Evolutionary conservation across 2,797 vertebrate species (phyloP).

Genomic region (Melanotaenia boesemani): DNA sequence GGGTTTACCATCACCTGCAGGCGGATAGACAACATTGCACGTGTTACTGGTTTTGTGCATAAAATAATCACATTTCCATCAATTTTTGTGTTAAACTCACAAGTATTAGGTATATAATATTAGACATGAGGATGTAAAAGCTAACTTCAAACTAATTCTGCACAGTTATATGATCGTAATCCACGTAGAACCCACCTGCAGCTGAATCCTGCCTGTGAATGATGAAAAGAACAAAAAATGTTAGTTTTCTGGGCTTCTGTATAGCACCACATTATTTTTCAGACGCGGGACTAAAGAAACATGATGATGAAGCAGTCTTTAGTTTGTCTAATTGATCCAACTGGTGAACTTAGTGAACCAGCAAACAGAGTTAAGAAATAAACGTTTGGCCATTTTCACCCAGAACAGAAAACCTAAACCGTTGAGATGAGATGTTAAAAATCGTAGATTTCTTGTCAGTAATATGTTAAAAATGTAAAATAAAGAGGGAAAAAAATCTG

Average conservation of each 20-base stretch:
- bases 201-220: slow-evolving; percentile 54
- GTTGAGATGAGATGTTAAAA: background rate
- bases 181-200: slow-evolving; percentile 46
- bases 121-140: no score
- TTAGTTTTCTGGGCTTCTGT: background rate
- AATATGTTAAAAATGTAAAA: background rate
- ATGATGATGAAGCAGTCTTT: slow-evolving; percentile 24
- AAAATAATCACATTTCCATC: background rate
- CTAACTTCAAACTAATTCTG: no score
- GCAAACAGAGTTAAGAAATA: slow-evolving; percentile 48
- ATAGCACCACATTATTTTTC: background rate
- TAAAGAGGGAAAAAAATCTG: background rate
- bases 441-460: background rate
- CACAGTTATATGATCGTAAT: no score
- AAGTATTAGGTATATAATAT: no score
- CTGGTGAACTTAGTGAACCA: slow-evolving; percentile 47
- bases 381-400: background rate
- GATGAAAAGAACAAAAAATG: slow-evolving; percentile 18
- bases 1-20: background rate
- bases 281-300: background rate
- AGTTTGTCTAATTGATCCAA: slow-evolving; percentile 60
- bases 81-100: background rate
- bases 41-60: background rate
- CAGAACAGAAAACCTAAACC: no score
- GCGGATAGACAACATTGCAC: background rate